A percentile compares a stretch with the other conserved stretches of the same genome.
phyloP scores from a whole-genome alignment of 2,113 vertebrate species.

The Malaclemys terrapin region DNA sequence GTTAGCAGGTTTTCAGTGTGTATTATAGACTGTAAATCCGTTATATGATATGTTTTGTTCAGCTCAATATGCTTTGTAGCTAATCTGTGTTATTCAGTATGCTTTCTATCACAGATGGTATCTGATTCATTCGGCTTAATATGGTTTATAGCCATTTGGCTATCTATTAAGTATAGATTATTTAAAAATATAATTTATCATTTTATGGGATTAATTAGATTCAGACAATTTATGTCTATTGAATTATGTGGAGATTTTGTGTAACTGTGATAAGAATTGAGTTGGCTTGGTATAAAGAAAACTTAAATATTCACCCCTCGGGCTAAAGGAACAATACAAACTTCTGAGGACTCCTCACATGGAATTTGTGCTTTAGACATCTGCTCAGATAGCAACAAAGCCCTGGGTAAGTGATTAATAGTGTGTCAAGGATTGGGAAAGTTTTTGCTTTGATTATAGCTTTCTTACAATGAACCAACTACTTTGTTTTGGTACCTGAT shows the following conservation, averaged over 20 bases:
- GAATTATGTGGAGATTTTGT: slow-evolving; percentile 37
- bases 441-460: background rate
- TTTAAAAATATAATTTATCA: background rate
- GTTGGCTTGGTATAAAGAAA: slow-evolving; percentile 35
- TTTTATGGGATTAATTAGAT: slow-evolving; percentile 56
- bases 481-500: background rate
- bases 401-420: slow-evolving; percentile 18
- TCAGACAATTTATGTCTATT: slow-evolving; percentile 24
- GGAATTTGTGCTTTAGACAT: slow-evolving; percentile 33
- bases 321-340: slow-evolving; percentile 40
- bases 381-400: slow-evolving; percentile 41
- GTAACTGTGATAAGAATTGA: slow-evolving; percentile 47
- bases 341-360: slow-evolving; percentile 42
- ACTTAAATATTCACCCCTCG: slow-evolving; percentile 44
- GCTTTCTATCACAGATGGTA: slow-evolving; percentile 26
- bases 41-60: slow-evolving; percentile 13
- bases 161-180: slow-evolving; percentile 1
- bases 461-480: background rate
- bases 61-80: slow-evolving; percentile 40
- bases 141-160: slow-evolving; percentile 30
- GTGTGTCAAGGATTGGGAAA: slow-evolving; percentile 40
- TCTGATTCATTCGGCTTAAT: background rate
- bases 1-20: slow-evolving; percentile 42
- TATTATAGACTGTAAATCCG: slow-evolving; percentile 49
- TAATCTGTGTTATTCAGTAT: background rate